Evolutionary conservation across 2,113 vertebrate genomes (phyloP), one percentile per base, ranked within the genome.

Genomic region (Ailurus styani): DNA sequence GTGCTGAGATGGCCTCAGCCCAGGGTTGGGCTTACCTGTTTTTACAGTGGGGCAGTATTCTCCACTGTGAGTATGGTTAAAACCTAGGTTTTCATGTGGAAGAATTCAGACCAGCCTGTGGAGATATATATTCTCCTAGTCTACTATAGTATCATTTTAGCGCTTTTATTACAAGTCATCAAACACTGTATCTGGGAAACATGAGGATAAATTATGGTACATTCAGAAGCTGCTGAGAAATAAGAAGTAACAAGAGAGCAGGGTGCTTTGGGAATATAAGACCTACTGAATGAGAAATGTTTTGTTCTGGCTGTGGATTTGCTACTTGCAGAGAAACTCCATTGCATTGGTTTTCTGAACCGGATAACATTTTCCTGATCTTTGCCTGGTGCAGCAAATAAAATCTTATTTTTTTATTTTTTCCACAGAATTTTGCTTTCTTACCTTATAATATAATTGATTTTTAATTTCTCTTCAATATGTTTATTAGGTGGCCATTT

Each of bases 201-300:
- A 93, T 98, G 81, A 97, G 90, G 87, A 96, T 45, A 97, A 97
- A 8, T 87, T 96, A 95, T 86, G 82, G 27, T n/a, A 57, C 79
- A 84, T 97, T 98, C 89, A 91, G 68, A 98, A 97, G 95, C 85
- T 85, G 18, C 77, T 89, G 86, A 98, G 88, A 97, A 97, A 91
- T 47, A 92, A 55, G 54, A 60, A 90, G 72, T 79, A 91, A 91
- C 60, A 85, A 93, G 90, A 96, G 37, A 84, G 66, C 57, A 68
- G n/a, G 12, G 27, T 15, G 54, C 31, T 96, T 97, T 40, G 88
- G 34, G 94, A 97, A 64, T 87, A 47, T 14, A 68, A 84, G 40
- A 27, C 29, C 78, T 93, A 64, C 37, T 47, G 62, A 85, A 68
- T 84, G 77, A 62, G 37, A 85, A 87, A 79, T 85, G 70, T 60